Base-by-base conservation (phyloP, 2,113 vertebrate species). In the Sphyrna mokarran region DNA sequence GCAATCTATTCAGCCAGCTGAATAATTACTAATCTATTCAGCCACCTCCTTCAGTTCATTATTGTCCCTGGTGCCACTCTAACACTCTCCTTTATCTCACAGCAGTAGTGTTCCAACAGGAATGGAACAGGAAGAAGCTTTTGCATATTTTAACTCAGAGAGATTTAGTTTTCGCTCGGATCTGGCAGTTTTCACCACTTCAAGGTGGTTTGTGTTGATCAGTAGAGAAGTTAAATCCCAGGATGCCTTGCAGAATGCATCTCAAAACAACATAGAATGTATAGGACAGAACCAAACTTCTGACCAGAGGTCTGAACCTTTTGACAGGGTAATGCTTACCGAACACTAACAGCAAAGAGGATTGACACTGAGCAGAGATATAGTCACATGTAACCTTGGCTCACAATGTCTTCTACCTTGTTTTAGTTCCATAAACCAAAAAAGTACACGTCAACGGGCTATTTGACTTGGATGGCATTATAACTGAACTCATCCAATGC, bases 21-120 rank as follows among this genome's bases (percentile, higher is more conserved):
- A 83, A 83, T 83, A 83, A 83, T 83, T 83, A 83, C n/a, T 40
- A 40, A 83, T 83, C 80, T 83, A 83, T 40, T 83, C 80, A 83
- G 37, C n/a, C 37, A 83, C n/a, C 80, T 83, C 80, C 37, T 16
- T 83, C 80, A 40, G 40, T 83, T 83, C 37, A 83, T 22, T 4
- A 33, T 29, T 58, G 48, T 14, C 54, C 23, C 86, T 89, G 9
- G 22, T 89, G 20, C 0, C 23, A 26, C 8, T 10, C 23, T 13
- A 29, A 20, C 85, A 48, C 43, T 54, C 33, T 37, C 6, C 37
- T 40, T 83, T 83, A 83, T 20, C 80, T 37, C 80, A 83, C 20
- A 3, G 0, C 37, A 7, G 0, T 83, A 16, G 14, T 14, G 37
- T 40, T 37, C 80, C 13, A 18, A 18, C 3, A 40, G 37, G 14